Base-by-base conservation (phyloP, 2,113 vertebrate species). In the Phrynosoma platyrhinos region DNA sequence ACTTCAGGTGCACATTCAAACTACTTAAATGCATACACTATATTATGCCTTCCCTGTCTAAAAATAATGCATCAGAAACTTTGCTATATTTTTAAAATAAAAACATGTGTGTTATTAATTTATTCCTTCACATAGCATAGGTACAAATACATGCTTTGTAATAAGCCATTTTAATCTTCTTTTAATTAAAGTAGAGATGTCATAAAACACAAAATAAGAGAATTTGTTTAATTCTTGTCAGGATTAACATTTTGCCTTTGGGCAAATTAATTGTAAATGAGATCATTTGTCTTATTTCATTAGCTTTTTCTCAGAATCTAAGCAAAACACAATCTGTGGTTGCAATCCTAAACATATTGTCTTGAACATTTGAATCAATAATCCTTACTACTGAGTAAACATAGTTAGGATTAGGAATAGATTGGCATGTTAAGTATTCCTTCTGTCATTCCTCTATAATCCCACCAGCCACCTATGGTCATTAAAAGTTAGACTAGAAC, bases 231-330 rank as follows among this genome's bases (percentile, higher is more conserved):
- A 71, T 89, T 91, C 80, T 82, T 88, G 71, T 36, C 13, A 90
- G 79, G 52, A 86, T 92, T 30, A 91, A 4, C 21, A 90, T 93
- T 92, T 92, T 94, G 40, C 83, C 92, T 87, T 92, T 20, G 47
- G 55, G 47, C n/a, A 94, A 91, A 90, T 23, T 93, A 92, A 87
- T 79, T 93, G 84, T 79, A 90, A 12, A 92, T 89, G 85, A 88
- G 18, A 52, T 82, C 79, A 62, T 88, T 82, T 88, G 88, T 88
- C 83, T 10, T 90, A n/a, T 88, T 93, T 80, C 81, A 84, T 66
- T 68, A 94, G n/a, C 27, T 84, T 4, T 83, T 72, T 74, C 82
- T 94, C 62, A 85, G 23, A 89, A 42, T 52, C 55, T 10, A 0
- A 79, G 40, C 86, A n/a, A 90, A 79, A 79, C n/a, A 32, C 20